A percentile compares a stretch with the other conserved stretches of the same genome.
These are phyloP conservation scores for Catamblyrhynchus diadema DNA, from an alignment of 2,797 vertebrate genomes.

Conservation along the genomic window DNA sequence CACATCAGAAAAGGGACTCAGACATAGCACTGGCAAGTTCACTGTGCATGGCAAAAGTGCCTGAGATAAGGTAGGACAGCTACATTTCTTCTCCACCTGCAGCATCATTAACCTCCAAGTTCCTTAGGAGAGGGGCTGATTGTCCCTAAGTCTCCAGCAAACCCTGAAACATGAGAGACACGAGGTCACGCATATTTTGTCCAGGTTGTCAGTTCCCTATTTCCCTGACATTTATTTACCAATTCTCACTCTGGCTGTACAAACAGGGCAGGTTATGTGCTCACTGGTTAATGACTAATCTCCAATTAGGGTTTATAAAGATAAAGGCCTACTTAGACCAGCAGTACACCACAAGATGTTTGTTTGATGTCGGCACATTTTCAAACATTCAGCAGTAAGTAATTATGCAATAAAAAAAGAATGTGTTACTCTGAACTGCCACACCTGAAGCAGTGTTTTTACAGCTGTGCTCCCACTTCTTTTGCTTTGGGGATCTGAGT, in stretches of 20 bases:
- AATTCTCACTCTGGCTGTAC: not conserved
- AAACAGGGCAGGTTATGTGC: not conserved
- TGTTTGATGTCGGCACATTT: not conserved
- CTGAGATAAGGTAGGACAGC: not conserved
- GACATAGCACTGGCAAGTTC: not conserved
- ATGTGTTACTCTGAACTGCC: not conserved
- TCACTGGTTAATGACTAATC: not conserved
- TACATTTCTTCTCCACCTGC: not conserved
- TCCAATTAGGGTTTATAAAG: not conserved
- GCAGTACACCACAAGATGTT: not conserved
- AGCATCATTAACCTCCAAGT: not conserved
- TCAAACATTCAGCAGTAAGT: not conserved
- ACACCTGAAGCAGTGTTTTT: not conserved
- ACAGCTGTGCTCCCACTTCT: not conserved
- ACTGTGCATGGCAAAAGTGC: not conserved
- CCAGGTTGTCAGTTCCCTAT: not conserved
- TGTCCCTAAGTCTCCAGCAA: not conserved
- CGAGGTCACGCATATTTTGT: not conserved
- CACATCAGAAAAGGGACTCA: not conserved
- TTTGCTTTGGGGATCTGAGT: not conserved
- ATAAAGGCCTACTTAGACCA: not conserved
- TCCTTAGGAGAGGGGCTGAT: not conserved
- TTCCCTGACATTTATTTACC: not conserved
- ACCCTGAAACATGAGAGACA: not conserved
- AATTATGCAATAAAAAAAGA: not conserved